Conservation (phyloP, 23 tunicate genomes). For the Ascidia mentula region DNA sequence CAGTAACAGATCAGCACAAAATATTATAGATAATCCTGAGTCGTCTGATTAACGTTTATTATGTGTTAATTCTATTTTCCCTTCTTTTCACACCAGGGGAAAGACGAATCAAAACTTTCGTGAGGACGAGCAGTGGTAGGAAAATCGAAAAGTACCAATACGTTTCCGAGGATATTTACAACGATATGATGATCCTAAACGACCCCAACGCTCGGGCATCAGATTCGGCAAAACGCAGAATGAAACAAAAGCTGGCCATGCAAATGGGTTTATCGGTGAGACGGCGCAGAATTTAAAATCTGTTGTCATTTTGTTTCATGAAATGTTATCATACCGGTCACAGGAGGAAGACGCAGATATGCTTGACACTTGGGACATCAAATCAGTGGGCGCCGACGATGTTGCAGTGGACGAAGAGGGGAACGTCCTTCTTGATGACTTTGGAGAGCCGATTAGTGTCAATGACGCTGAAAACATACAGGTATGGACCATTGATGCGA, state of each 20-base stretch:
- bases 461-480: conserved; percentile 60
- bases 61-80: no score
- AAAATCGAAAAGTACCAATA: conserved; percentile 70
- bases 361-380: conserved; percentile 71
- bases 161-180: conserved; percentile 82
- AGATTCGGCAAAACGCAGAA: conserved; percentile 76
- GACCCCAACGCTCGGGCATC: conserved; percentile 52
- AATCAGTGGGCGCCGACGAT: conserved; percentile 75
- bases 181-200: conserved; percentile 62
- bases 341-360: conserved; percentile 66
- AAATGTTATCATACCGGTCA: not conserved
- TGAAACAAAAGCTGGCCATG: conserved; percentile 57
- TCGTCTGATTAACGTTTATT: no score
- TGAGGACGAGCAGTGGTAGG: conserved; percentile 75
- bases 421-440: conserved; percentile 66
- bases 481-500: conserved; percentile 10
- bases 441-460: conserved; percentile 64
- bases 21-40: no score
- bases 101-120: conserved; percentile 83
- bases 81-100: no score
- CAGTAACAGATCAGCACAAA: no score
- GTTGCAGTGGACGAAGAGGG: conserved; percentile 89
- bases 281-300: not conserved
- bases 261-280: conserved; percentile 51
- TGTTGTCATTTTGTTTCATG: not conserved